phyloP scores from a whole-genome alignment of 2,888 invertebrate genomes.

The Mythimna vitellina region DNA sequence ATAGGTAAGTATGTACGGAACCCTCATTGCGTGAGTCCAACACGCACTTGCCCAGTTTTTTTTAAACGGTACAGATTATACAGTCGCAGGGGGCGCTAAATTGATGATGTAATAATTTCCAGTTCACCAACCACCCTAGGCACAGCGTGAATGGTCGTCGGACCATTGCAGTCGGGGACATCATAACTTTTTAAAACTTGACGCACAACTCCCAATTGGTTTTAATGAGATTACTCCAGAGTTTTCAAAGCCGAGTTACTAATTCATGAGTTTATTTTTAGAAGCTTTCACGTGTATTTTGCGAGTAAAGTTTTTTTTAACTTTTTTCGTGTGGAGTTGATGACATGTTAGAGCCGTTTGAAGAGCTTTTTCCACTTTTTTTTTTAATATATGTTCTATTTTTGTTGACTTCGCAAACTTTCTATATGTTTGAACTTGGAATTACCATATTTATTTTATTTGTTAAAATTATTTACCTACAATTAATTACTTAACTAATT shows the following conservation, averaged over 20 bases:
- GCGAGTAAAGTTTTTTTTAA: conserved; percentile 4
- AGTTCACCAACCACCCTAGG: conserved; percentile 79
- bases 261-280: conserved; percentile 32
- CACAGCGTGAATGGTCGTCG: conserved; percentile 77
- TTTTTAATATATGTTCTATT: too few species aligned
- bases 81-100: conserved; percentile 75
- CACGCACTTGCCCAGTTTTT: too few species aligned
- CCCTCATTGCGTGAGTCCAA: too few species aligned
- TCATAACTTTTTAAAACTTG: conserved; percentile 62
- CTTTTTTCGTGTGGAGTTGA: neutral
- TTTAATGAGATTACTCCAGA: conserved; percentile 51
- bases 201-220: conserved; percentile 57
- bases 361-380: too few species aligned
- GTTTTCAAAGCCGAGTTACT: conserved; percentile 6
- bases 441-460: too few species aligned
- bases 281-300: conserved; percentile 27
- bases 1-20: too few species aligned
- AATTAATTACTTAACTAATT: too few species aligned
- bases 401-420: too few species aligned
- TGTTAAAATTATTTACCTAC: too few species aligned
- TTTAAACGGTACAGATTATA: conserved; percentile 46
- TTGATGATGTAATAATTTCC: conserved; percentile 88
- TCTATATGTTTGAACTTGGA: too few species aligned
- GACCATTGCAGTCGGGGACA: conserved; percentile 59
- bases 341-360: neutral